Conservation (phyloP, 2,888 invertebrate species). For the Apamea epomidion region DNA sequence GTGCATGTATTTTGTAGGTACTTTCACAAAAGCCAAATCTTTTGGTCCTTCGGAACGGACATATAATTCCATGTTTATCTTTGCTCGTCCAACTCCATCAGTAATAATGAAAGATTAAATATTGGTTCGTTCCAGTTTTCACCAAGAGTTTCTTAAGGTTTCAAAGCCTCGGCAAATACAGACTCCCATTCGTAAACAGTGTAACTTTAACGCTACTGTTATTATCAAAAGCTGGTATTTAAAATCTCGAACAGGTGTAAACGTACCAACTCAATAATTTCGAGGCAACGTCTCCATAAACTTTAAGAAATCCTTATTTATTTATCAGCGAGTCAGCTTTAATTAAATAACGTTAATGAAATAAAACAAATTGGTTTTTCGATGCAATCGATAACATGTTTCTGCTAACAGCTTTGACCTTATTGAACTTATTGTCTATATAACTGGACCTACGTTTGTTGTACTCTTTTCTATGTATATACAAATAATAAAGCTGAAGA, state of each 20-base stretch:
- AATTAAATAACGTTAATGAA: slow-evolving; percentile 56
- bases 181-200: slow-evolving; percentile 17
- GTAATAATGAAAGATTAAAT: slow-evolving; percentile 43
- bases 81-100: slow-evolving; percentile 13
- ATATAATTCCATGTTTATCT: slow-evolving; percentile 34
- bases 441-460: slow-evolving; percentile 52
- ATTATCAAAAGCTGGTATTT: slow-evolving; percentile 29
- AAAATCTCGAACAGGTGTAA: slow-evolving; percentile 48
- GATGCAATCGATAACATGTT: slow-evolving; percentile 56
- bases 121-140: slow-evolving; percentile 41
- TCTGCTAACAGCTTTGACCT: slow-evolving; percentile 43
- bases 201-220: slow-evolving; percentile 35
- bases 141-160: slow-evolving; percentile 19
- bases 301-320: slow-evolving; percentile 43
- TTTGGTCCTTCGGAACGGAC: slow-evolving; percentile 28
- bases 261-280: slow-evolving; percentile 28
- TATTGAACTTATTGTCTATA: slow-evolving; percentile 45
- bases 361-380: slow-evolving; percentile 55
- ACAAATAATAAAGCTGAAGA: not conserved
- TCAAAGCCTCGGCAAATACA: slow-evolving; percentile 19
- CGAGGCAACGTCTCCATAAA: slow-evolving; percentile 45
- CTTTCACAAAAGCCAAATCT: slow-evolving; percentile 11
- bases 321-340: slow-evolving; percentile 43
- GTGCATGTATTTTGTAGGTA: not conserved
- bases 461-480: slow-evolving; percentile 34